A percentile compares a stretch with the other conserved stretches of the same genome.
Evolutionary conservation across 2,797 vertebrate genomes (phyloP).

Genomic region (Microctenopoma lineatum): DNA sequence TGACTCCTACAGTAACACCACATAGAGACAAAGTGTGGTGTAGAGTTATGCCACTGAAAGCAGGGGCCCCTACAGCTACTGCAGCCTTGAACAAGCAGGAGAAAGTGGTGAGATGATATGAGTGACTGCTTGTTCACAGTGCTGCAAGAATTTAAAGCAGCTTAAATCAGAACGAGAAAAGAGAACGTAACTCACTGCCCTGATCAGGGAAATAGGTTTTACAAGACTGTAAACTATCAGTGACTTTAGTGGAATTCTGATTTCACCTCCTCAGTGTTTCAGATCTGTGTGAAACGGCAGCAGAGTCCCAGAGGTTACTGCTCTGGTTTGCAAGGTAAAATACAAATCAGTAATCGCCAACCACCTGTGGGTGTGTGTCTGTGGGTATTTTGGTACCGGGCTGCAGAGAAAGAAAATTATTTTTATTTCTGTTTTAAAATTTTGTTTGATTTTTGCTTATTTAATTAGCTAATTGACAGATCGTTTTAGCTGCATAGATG

Average conservation of each 20-base stretch:
- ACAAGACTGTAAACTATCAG: neutral
- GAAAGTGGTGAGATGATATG: neutral
- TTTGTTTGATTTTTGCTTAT: neutral
- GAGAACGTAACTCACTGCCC: neutral
- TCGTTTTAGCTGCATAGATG: neutral
- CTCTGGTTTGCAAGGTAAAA: slow-evolving; percentile 51
- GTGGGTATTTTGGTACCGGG: too few relatives aligned
- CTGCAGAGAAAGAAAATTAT: too few relatives aligned
- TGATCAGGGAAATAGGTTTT: neutral
- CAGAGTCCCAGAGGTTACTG: slow-evolving; percentile 58
- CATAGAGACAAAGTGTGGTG: slow-evolving; percentile 51
- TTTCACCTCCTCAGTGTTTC: slow-evolving; percentile 81
- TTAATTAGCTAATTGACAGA: too few relatives aligned
- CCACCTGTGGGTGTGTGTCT: too few relatives aligned
- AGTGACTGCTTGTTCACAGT: neutral
- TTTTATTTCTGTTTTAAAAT: too few relatives aligned
- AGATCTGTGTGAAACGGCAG: slow-evolving; percentile 56
- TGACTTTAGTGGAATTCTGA: slow-evolving; percentile 72
- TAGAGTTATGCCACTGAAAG: slow-evolving; percentile 23
- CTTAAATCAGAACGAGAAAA: too few relatives aligned
- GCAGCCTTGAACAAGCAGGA: slow-evolving; percentile 20
- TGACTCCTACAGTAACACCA: slow-evolving; percentile 42
- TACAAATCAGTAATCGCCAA: too few relatives aligned
- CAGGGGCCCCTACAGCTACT: slow-evolving; percentile 33
- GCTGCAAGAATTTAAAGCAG: neutral